A percentile compares a stretch with the other conserved stretches of the same genome.
These are phyloP conservation scores for Climacteris rufus DNA, from an alignment of 2,113 vertebrate genomes.

Conservation along the genomic window DNA sequence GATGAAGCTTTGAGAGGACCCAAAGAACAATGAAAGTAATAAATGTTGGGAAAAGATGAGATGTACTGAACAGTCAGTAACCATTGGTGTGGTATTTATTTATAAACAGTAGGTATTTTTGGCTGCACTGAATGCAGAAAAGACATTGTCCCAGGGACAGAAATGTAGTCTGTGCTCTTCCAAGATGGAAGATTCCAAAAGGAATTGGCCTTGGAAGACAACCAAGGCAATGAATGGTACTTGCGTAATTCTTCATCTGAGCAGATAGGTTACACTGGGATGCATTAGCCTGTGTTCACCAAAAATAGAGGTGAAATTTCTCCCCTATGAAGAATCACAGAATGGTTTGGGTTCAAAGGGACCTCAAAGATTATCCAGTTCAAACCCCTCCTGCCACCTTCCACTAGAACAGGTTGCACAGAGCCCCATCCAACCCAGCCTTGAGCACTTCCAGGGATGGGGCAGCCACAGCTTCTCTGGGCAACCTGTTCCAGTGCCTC, in stretches of 20 bases:
- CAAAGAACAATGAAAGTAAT: neutral
- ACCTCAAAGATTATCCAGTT: neutral
- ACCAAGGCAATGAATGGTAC: neutral
- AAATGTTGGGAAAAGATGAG: neutral
- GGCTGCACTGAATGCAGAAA: neutral
- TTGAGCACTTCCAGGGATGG: neutral
- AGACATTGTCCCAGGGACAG: neutral
- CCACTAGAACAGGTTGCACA: neutral
- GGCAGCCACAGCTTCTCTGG: neutral
- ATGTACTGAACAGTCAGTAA: neutral
- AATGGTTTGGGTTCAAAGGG: neutral
- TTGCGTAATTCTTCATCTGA: neutral
- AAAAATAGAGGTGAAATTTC: neutral
- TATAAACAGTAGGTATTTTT: neutral
- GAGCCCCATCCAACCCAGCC: neutral
- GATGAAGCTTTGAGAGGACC: slow-evolving; percentile 1
- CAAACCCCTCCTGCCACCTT: neutral
- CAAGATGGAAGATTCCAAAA: neutral
- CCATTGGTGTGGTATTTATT: neutral
- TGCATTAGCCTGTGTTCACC: neutral
- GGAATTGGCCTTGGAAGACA: neutral
- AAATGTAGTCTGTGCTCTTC: neutral
- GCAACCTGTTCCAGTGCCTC: neutral
- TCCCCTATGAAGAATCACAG: neutral
- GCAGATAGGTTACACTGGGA: neutral